A percentile compares a stretch with the other conserved stretches of the same genome.
Conservation (phyloP, 2,888 invertebrate genomes). For the Anarsia innoxiella region DNA sequence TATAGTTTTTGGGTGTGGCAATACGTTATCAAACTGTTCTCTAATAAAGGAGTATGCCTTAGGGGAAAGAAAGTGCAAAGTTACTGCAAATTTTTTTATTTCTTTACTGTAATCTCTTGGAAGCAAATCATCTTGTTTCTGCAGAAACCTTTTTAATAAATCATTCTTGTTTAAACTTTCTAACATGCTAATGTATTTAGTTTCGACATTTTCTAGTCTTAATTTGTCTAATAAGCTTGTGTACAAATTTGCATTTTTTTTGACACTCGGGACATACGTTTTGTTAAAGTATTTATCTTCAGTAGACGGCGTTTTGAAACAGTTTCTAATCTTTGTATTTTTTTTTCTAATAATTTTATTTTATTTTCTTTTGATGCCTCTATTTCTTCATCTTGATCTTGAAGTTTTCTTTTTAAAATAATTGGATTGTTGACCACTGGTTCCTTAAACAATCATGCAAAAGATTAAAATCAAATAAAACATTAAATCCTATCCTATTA, state of each 20-base stretch:
- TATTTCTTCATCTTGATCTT: background rate
- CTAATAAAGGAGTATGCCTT: constrained; percentile 13
- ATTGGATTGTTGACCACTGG: no score
- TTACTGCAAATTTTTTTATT: constrained; percentile 12
- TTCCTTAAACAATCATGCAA: no score
- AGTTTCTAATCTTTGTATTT: background rate
- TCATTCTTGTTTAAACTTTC: background rate
- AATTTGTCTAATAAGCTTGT: background rate
- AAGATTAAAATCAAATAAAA: no score
- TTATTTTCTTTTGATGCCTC: background rate
- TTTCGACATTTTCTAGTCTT: background rate
- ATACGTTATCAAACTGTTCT: constrained; percentile 6
- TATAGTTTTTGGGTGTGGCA: constrained; percentile 13
- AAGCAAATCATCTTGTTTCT: background rate
- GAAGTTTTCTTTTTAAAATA: no score
- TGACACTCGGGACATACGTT: background rate
- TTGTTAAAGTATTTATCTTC: background rate
- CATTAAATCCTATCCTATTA: no score
- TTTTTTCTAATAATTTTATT: background rate
- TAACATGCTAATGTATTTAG: background rate
- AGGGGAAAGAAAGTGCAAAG: constrained; percentile 12
- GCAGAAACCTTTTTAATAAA: background rate
- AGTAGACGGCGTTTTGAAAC: background rate
- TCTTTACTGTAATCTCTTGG: constrained; percentile 5
- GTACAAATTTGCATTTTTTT: background rate